Percentiles rank a stretch among this genome's conserved stretches.
Evolutionary conservation across 1,140 invertebrate species (phyloP).

Genomic region (Nixonia krombeini): DNA sequence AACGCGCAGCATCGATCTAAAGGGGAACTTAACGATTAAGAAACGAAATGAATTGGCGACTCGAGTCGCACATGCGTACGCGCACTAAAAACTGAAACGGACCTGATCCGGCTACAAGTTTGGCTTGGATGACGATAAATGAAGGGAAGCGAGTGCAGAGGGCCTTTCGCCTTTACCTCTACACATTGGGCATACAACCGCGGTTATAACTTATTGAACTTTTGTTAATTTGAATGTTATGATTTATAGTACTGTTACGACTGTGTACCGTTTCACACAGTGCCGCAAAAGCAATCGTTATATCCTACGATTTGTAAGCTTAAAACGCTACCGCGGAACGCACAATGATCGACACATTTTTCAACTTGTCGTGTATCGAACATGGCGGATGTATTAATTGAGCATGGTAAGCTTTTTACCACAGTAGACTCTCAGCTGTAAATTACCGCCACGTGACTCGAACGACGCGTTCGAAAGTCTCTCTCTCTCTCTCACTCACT

Average conservation of each 20-base stretch:
- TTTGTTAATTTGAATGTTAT: constrained; percentile 11
- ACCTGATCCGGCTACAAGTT: background rate
- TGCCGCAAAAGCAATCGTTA: background rate
- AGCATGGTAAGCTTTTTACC: no score
- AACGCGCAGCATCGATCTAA: no score
- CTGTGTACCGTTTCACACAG: background rate
- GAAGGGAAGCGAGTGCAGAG: background rate
- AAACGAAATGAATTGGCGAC: no score
- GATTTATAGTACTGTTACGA: constrained; percentile 5
- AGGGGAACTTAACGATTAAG: no score
- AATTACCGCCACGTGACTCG: no score
- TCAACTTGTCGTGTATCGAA: background rate
- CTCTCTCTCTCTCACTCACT: no score
- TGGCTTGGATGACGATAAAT: background rate
- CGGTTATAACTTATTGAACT: constrained; percentile 1
- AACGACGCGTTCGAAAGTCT: no score
- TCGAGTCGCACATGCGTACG: no score
- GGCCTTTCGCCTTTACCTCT: constrained; percentile 2
- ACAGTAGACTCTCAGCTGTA: no score
- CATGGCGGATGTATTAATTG: no score
- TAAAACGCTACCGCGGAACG: background rate
- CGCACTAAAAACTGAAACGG: no score
- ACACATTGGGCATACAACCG: background rate
- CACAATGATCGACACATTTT: background rate
- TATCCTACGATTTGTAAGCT: no score